Evolutionary conservation across 2,888 invertebrate genomes (phyloP), one percentile per base, ranked within the genome.

Genomic region (Sycophila texana): DNA sequence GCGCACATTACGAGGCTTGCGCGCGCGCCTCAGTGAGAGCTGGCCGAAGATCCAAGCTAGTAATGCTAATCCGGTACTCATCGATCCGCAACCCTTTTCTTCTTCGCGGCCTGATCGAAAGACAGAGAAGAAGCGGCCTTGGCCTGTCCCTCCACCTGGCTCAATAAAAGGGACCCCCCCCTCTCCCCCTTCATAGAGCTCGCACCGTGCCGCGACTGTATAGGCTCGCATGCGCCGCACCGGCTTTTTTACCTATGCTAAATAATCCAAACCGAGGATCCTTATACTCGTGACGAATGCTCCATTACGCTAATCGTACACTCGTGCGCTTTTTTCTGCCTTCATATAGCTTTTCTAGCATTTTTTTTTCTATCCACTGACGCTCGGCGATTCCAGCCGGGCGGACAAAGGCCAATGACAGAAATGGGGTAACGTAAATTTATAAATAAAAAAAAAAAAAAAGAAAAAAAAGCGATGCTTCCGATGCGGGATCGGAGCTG

Each of bases 21-120:
- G 80, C 74, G 82, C 57, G 71, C 74, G 73, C 76, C 74, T 70
- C 22, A 63, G 18, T 47, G 63, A 74, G 26, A 16, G 26, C 16
- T 5, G 26, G n/a, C 61, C 77, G 73, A 76, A 80, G 81, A 85
- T 83, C 82, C 71, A 74, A 79, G 81, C 81, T 74, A 82, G 84
- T 85, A 86, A 89, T 88, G 88, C 87, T 89, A 89, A 88, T 89
- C 86, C 87, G 65, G 85, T 82, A 87, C 86, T 88, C 87, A 88
- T 89, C 89, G 89, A 89, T 89, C 87, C 88, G 84, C 87, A 88
- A 88, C 84, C 84, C 87, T 86, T 87, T 85, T 86, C 77, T 82
- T 80, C 65, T 30, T 18, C 81, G 83, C 78, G 83, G 77, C 55
- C 82, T 82, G 86, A 86, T 85, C 84, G 85, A 82, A 83, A 86